phyloP scores from a whole-genome alignment of 2,797 vertebrate species.

The Etheostoma perlongum region DNA sequence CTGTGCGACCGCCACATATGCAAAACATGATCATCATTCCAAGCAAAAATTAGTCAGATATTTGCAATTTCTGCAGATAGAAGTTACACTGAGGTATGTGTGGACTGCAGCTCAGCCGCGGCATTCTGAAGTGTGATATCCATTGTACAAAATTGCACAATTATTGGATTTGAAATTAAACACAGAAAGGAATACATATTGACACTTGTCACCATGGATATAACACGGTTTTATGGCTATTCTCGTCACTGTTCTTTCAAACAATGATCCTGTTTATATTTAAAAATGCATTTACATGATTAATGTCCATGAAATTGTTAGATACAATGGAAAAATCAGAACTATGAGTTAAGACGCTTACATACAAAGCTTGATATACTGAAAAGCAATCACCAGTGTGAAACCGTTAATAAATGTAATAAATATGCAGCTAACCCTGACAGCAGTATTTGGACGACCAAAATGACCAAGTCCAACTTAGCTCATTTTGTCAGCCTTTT shows the following conservation, averaged over 20 bases:
- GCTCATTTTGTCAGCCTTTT: not conserved
- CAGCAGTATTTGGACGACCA: not conserved
- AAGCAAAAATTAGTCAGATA: conserved; percentile 41
- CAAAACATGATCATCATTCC: conserved; percentile 40
- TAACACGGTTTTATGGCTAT: not conserved
- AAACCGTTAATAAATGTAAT: not conserved
- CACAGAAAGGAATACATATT: not conserved
- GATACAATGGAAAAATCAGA: not conserved
- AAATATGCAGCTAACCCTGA: conserved; percentile 5
- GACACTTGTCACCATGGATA: not conserved
- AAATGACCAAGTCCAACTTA: not conserved
- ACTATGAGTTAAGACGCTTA: not conserved
- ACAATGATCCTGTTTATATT: not conserved
- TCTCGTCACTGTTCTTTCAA: not conserved
- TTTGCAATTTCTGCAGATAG: conserved; percentile 10
- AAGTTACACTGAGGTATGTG: conserved; percentile 8
- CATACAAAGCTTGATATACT: not conserved
- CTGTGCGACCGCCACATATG: conserved; percentile 43
- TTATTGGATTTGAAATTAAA: not conserved
- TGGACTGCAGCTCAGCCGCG: conserved; percentile 12
- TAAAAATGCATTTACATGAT: not conserved
- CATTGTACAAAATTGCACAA: not conserved
- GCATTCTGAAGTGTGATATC: not conserved
- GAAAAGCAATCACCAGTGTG: not conserved
- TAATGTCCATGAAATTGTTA: not conserved